Conservation (phyloP, 1,140 invertebrate species). For the Hydropsyche tenuis region DNA sequence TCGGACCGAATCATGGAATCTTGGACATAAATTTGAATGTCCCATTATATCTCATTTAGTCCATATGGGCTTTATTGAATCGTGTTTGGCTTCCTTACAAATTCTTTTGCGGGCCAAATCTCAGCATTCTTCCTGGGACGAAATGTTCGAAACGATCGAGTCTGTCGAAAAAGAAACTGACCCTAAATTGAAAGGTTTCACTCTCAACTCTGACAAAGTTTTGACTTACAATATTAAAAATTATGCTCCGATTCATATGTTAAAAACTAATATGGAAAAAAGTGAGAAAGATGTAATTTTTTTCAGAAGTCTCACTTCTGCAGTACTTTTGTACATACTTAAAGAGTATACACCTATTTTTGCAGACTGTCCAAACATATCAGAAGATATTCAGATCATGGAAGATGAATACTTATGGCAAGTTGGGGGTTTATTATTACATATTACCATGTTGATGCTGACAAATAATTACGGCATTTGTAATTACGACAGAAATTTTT, state of each 20-base stretch:
- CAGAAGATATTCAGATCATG: conserved; percentile 55
- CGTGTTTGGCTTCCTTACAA: conserved; percentile 70
- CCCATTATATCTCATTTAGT: conserved; percentile 67
- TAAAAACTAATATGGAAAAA: conserved; percentile 75
- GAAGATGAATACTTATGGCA: conserved; percentile 28
- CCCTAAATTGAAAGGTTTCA: conserved; percentile 57
- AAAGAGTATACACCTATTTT: conserved; percentile 63
- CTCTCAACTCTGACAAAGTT: conserved; percentile 53
- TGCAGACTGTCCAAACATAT: conserved; percentile 55
- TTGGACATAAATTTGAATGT: conserved; percentile 81
- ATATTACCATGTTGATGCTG: conserved; percentile 80
- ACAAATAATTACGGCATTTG: conserved; percentile 85
- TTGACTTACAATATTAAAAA: conserved; percentile 65
- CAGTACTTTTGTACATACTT: conserved; percentile 73
- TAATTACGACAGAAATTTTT: conserved; percentile 58
- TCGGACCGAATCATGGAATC: conserved; percentile 62
- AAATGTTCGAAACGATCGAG: conserved; percentile 57
- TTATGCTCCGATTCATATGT: conserved; percentile 69
- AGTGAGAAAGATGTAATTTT: conserved; percentile 77
- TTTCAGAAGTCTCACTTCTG: conserved; percentile 71
- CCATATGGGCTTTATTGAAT: conserved; percentile 66
- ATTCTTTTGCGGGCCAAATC: conserved; percentile 65
- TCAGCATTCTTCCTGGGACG: conserved; percentile 59
- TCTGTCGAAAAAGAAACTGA: conserved; percentile 55
- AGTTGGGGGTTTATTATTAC: conserved; percentile 68